A percentile compares a stretch with the other conserved stretches of the same genome.
phyloP scores from a whole-genome alignment of 1,140 invertebrate genomes.

The Octopus bimaculoides region DNA sequence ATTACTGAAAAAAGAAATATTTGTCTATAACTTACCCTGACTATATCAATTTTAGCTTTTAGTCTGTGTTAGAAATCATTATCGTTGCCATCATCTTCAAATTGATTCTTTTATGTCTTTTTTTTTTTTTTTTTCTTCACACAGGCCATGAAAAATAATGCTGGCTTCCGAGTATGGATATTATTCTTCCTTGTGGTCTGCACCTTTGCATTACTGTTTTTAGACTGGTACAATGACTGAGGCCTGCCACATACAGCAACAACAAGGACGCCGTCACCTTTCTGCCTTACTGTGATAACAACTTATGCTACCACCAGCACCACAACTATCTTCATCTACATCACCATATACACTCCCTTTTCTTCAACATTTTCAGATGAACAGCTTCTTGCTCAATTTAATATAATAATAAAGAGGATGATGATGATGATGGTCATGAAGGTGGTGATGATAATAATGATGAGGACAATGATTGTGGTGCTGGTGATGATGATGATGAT shows the following conservation, averaged over 20 bases:
- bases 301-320: background rate
- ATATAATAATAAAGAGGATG: background rate
- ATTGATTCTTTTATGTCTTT: background rate
- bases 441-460: too few species aligned
- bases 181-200: conserved; percentile 94
- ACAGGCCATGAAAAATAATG: conserved; percentile 94
- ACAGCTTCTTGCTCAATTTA: background rate
- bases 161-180: conserved; percentile 88
- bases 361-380: background rate
- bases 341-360: background rate
- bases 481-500: too few species aligned
- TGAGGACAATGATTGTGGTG: too few species aligned
- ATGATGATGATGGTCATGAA: background rate
- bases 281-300: too few species aligned
- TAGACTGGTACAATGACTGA: conserved; percentile 92
- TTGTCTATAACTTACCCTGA: too few species aligned
- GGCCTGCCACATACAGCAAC: background rate
- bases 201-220: conserved; percentile 91
- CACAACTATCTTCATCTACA: background rate
- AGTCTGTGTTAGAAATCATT: too few species aligned
- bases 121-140: conserved; percentile 53
- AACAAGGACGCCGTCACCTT: too few species aligned
- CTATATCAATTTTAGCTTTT: too few species aligned
- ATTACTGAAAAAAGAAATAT: too few species aligned
- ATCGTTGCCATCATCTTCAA: too few species aligned